These are phyloP conservation scores for Pangasianodon gigas DNA, from an alignment of 2,113 vertebrate genomes.

Conservation along the genomic window DNA sequence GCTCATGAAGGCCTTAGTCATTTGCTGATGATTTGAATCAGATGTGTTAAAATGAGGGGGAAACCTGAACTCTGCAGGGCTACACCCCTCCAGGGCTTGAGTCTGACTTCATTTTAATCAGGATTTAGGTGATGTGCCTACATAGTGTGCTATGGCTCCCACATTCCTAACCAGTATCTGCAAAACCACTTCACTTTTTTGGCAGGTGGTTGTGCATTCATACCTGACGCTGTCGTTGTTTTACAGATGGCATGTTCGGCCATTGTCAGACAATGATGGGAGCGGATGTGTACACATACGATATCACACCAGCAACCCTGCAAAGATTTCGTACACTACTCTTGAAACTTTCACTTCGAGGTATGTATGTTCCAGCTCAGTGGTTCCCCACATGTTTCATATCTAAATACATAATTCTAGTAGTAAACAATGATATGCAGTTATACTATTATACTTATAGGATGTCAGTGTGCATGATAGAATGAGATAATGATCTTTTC, in stretches of 20 bases:
- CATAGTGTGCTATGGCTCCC: neutral
- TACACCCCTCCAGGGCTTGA: neutral
- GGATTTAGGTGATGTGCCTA: neutral
- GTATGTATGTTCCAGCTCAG: slow-evolving; percentile 61
- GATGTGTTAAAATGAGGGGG: neutral
- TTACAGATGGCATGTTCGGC: slow-evolving; percentile 89
- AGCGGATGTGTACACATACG: slow-evolving; percentile 78
- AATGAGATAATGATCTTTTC: neutral
- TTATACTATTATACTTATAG: neutral
- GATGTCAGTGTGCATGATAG: neutral
- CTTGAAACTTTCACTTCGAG: slow-evolving; percentile 84
- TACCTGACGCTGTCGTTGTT: slow-evolving; percentile 1
- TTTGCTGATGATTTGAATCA: neutral
- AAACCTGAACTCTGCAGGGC: neutral
- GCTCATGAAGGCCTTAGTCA: neutral
- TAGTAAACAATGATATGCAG: neutral
- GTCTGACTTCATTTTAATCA: neutral
- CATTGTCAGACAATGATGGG: slow-evolving; percentile 81
- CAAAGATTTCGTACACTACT: slow-evolving; percentile 80
- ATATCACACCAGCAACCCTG: slow-evolving; percentile 79
- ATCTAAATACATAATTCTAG: slow-evolving; percentile 2
- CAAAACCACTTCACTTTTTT: neutral
- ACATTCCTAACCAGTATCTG: neutral
- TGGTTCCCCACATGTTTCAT: slow-evolving; percentile 20
- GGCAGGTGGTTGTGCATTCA: neutral